Evolutionary conservation across 2,113 vertebrate species (phyloP).

Genomic region (Hippotragus niger): DNA sequence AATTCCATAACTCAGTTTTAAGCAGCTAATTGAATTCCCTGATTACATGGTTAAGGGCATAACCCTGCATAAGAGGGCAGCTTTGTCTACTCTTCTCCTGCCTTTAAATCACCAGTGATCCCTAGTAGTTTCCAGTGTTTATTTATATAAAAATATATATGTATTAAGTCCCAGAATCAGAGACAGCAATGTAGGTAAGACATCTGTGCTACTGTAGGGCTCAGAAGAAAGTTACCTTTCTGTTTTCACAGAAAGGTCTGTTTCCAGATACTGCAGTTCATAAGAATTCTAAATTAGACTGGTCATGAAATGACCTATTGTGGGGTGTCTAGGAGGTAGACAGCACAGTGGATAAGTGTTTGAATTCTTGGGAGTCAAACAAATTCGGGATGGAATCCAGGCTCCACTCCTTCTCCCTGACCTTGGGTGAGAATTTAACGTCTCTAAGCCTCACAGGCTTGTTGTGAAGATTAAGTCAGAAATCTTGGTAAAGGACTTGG

Average conservation of each 20-base stretch:
- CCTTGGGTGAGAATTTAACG: background rate
- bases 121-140: background rate
- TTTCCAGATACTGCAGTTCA: background rate
- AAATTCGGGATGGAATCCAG: background rate
- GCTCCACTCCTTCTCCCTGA: background rate
- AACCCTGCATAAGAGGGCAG: background rate
- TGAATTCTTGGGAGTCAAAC: background rate
- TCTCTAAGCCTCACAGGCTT: background rate
- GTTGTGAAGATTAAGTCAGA: background rate
- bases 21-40: background rate
- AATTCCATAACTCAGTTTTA: background rate
- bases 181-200: background rate
- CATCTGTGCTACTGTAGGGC: background rate
- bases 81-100: background rate
- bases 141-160: background rate
- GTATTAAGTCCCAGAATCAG: background rate
- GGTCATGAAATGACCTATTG: background rate
- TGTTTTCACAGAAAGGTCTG: background rate
- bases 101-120: background rate
- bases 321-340: background rate
- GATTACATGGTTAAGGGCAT: background rate
- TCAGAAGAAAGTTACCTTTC: background rate
- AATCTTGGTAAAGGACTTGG: background rate
- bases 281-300: background rate
- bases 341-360: background rate